These are phyloP conservation scores for Silurus lanzhouensis DNA, from an alignment of 2,797 vertebrate species.

Conservation along the genomic window DNA sequence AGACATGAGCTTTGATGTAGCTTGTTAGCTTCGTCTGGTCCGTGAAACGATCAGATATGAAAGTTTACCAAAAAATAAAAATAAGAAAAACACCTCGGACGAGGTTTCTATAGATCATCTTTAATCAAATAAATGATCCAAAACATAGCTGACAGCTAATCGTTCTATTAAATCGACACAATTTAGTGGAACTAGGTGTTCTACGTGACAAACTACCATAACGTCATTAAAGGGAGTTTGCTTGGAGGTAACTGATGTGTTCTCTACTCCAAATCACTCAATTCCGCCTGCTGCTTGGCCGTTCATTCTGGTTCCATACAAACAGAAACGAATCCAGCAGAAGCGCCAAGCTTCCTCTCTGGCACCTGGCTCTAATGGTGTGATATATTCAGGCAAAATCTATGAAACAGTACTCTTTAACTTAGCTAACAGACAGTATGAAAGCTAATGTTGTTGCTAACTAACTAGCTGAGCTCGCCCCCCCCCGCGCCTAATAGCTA, in stretches of 20 bases:
- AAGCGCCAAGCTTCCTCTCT: not conserved
- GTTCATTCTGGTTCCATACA: not conserved
- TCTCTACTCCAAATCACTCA: not conserved
- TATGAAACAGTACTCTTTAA: slow-evolving; percentile 29
- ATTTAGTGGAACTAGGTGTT: not conserved
- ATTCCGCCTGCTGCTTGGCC: not conserved
- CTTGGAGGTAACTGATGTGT: not conserved
- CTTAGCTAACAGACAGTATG: not conserved
- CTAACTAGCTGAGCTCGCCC: not conserved
- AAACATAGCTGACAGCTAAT: not conserved
- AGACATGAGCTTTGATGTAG: slow-evolving; percentile 28
- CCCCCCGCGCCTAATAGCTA: slow-evolving; percentile 29
- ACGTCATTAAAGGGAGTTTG: not conserved
- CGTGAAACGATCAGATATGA: not conserved
- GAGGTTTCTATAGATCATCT: not conserved
- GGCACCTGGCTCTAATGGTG: not conserved
- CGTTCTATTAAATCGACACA: not conserved
- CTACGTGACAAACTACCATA: slow-evolving; percentile 17
- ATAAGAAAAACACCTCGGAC: no score
- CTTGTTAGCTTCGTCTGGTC: not conserved
- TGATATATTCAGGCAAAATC: not conserved
- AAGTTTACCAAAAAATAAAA: not conserved
- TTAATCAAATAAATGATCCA: not conserved
- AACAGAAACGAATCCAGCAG: not conserved
- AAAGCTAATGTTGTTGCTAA: slow-evolving; percentile 30